Percentiles rank a stretch among this genome's conserved stretches.
These are phyloP conservation scores for Erebia ligea DNA, from an alignment of 2,888 invertebrate genomes.

Conservation along the genomic window DNA sequence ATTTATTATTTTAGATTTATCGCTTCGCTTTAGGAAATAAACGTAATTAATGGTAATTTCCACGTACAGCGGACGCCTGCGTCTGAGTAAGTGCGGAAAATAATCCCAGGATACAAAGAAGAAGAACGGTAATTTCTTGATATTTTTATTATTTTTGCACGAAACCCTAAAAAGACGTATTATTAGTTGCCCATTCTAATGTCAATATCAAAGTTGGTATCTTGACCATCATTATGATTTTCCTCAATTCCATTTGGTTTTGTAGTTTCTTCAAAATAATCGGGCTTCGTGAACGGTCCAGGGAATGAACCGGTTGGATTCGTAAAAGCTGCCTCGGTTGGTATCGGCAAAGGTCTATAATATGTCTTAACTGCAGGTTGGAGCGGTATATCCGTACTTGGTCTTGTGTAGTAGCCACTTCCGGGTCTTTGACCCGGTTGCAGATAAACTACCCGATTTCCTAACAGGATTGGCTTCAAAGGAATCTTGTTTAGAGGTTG, in stretches of 20 bases:
- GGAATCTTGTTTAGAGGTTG: background rate
- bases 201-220: slow-evolving; percentile 5
- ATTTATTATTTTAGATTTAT: too few relatives aligned
- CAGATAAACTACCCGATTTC: background rate
- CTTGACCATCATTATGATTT: slow-evolving; percentile 3
- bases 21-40: too few relatives aligned
- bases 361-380: background rate
- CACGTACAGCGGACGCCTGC: too few relatives aligned
- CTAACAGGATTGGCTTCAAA: background rate
- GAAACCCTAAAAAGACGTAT: background rate
- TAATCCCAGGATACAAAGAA: too few relatives aligned
- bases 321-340: background rate
- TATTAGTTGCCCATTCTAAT: background rate
- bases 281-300: background rate
- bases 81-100: too few relatives aligned
- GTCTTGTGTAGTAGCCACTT: background rate
- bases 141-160: too few relatives aligned
- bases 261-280: slow-evolving; percentile 1
- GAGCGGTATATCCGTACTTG: background rate
- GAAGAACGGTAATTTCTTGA: too few relatives aligned
- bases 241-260: background rate
- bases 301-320: background rate
- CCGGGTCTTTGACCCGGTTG: slow-evolving; percentile 9
- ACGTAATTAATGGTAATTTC: too few relatives aligned
- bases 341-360: background rate